Base-by-base conservation (phyloP, 1,140 invertebrate species). In the Palaemon carinicauda region DNA sequence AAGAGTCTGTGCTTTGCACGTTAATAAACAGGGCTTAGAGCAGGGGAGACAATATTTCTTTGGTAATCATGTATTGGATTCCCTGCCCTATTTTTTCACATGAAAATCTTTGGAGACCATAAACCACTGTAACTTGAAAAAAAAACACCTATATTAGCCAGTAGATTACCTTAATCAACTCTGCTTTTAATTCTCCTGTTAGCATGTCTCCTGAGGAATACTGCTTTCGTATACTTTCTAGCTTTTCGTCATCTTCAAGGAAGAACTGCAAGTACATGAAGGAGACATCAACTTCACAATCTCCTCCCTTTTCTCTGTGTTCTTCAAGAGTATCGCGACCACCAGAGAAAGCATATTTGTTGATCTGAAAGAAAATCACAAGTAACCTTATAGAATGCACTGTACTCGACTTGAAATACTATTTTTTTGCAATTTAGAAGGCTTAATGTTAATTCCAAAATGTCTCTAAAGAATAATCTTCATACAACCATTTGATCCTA, bases 261-360 rank as follows among this genome's bases (percentile, higher is more conserved):
- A 99, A 99, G 92, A 99, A 99, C 69, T 93, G 95, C 1, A 99
- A 92, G 93, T 99, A 98, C 91, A 99, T 98, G 92, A 95, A 99
- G 0, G 98, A 96, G 79, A 98, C 96, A 92, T 99, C 99, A 4
- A 99, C 94, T 89, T 97, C 96, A 91, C 98, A 98, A 91, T 99
- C 96, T 4, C 98, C 99, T 52, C 99, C 98, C 69, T 95, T 92
- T 91, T 95, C 92, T 89, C 96, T 92, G 91, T 99, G 99, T 91
- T 99, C 96, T 92, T 99, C 98, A 0, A 98, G 92, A 0, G 97
- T 98, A 17, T 95, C 93, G 90, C 95, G 96, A 33, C 99, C 99
- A 41, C 99, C 99, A 79, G 98, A 99, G 92, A 99, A 99, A 31
- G 98, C 99, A 92, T 99, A 97, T 93, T 99, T 99, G 91, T 99